A percentile compares a stretch with the other conserved stretches of the same genome.
These are phyloP conservation scores for Augochlorella aurata DNA, from an alignment of 2,888 invertebrate species.

Conservation along the genomic window DNA sequence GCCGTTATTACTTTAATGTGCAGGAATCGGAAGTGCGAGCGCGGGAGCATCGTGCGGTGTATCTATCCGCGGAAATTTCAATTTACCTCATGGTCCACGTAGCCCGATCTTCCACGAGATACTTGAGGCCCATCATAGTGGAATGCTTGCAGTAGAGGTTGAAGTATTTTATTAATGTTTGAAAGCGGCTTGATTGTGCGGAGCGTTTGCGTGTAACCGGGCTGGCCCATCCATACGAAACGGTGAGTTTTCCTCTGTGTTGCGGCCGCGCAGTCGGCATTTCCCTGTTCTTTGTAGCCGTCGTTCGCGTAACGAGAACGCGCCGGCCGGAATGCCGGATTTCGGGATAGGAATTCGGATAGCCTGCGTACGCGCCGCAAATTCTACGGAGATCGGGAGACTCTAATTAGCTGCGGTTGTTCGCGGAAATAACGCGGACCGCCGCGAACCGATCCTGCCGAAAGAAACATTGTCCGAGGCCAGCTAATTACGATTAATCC, in stretches of 20 bases:
- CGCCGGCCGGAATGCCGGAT: constrained; percentile 6
- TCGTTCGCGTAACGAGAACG: constrained; percentile 19
- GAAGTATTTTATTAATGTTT: constrained; percentile 53
- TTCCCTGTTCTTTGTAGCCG: constrained; percentile 18
- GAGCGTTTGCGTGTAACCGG: constrained; percentile 12
- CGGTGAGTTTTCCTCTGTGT: constrained; percentile 4
- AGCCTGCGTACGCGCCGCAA: constrained; percentile 7
- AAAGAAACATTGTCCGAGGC: background rate
- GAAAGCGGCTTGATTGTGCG: background rate
- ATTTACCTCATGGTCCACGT: constrained; percentile 70
- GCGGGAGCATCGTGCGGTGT: background rate
- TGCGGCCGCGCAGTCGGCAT: background rate
- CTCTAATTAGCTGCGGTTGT: background rate
- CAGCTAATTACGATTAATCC: background rate
- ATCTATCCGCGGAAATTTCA: constrained; percentile 5
- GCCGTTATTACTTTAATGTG: background rate
- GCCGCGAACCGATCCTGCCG: background rate
- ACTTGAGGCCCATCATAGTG: constrained; percentile 67
- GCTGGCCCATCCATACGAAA: constrained; percentile 6
- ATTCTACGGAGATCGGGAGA: background rate
- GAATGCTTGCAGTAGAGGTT: constrained; percentile 67
- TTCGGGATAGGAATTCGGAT: constrained; percentile 9
- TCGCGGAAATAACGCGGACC: background rate
- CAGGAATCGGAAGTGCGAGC: background rate
- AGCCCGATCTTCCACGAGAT: constrained; percentile 61